Percentiles rank a stretch among this genome's conserved stretches.
These are phyloP conservation scores for Enteromius mattozi DNA, from an alignment of 2,797 vertebrate genomes.

Conservation along the genomic window DNA sequence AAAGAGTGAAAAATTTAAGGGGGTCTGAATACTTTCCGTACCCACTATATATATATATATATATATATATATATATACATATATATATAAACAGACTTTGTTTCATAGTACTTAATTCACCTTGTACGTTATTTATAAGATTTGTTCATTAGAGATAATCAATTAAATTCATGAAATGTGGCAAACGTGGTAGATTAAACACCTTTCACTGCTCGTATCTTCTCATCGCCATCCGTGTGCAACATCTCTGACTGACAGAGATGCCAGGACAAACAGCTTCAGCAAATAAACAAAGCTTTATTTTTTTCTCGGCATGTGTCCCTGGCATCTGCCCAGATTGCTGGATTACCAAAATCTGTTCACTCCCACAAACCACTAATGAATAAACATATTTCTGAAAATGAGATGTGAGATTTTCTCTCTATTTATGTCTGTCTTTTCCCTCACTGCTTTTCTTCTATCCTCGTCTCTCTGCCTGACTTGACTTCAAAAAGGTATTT, in stretches of 20 bases:
- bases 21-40: too few species aligned
- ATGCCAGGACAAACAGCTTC: slow-evolving; percentile 10
- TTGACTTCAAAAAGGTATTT: slow-evolving; percentile 62
- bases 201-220: not conserved
- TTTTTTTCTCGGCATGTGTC: not conserved
- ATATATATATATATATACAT: too few species aligned
- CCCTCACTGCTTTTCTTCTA: not conserved
- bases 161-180: not conserved
- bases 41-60: too few species aligned
- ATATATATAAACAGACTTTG: not conserved
- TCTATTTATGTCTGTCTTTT: slow-evolving; percentile 19
- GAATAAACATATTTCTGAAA: slow-evolving; percentile 70
- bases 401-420: slow-evolving; percentile 54
- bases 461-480: slow-evolving; percentile 24
- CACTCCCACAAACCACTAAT: slow-evolving; percentile 64
- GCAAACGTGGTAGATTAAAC: not conserved
- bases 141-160: not conserved
- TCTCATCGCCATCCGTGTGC: not conserved
- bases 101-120: not conserved
- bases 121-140: not conserved
- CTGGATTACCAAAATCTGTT: slow-evolving; percentile 63
- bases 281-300: slow-evolving; percentile 29
- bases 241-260: not conserved
- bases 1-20: too few species aligned
- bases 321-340: slow-evolving; percentile 51